These are phyloP conservation scores for Calosoma granatense DNA, from an alignment of 1,140 invertebrate genomes.

Conservation along the genomic window DNA sequence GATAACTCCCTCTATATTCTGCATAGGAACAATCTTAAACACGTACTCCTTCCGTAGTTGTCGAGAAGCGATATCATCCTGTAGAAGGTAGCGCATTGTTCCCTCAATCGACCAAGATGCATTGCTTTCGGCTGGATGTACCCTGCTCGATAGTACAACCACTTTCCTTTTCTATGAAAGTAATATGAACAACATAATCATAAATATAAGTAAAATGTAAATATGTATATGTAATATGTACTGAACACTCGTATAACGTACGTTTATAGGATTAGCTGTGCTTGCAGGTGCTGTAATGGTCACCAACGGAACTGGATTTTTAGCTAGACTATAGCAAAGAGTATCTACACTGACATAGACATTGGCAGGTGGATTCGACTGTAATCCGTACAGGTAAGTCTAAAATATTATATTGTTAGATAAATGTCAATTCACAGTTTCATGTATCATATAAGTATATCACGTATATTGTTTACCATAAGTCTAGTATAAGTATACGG, in stretches of 20 bases:
- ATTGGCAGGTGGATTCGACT: conserved; percentile 29
- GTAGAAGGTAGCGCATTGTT: conserved; percentile 56
- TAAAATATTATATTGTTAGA: conserved; percentile 33
- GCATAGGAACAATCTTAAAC: conserved; percentile 81
- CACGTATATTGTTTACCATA: conserved; percentile 49
- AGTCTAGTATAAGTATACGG: conserved; percentile 80
- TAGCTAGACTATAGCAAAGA: conserved; percentile 51
- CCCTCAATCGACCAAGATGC: conserved; percentile 86
- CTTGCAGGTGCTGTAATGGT: conserved; percentile 65
- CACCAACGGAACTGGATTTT: conserved; percentile 66
- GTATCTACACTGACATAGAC: conserved; percentile 52
- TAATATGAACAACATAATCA: not conserved
- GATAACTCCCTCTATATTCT: conserved; percentile 80
- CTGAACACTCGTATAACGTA: conserved; percentile 22
- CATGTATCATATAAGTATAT: not conserved
- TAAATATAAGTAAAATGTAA: conserved; percentile 10
- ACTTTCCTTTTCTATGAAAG: conserved; percentile 50
- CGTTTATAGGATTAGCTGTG: conserved; percentile 42
- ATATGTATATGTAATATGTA: not conserved
- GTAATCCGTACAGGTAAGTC: conserved; percentile 56
- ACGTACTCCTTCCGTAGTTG: conserved; percentile 61
- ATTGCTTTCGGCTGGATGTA: conserved; percentile 85
- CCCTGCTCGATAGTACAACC: conserved; percentile 67
- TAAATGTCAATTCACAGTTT: conserved; percentile 2
- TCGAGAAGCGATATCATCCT: conserved; percentile 41